Evolutionary conservation across 2,113 vertebrate genomes (phyloP), one percentile per base, ranked within the genome.

Genomic region (Gasterosteus nipponicus): DNA sequence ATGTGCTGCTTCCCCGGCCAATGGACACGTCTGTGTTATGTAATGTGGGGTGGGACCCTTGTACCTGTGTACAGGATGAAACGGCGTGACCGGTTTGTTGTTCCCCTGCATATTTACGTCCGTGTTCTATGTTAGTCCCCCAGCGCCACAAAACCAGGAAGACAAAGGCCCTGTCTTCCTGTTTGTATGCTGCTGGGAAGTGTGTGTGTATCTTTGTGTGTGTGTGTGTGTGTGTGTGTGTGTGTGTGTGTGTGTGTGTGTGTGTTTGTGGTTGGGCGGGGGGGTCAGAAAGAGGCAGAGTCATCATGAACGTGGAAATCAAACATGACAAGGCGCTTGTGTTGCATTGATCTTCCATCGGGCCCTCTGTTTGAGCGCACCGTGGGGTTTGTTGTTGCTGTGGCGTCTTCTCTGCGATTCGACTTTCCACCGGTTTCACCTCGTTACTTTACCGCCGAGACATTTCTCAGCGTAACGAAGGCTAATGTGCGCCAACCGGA

Each of bases 161-260:
- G 77, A 72, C 82, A 75, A 76, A 71, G 70, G 62, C 73, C 38
- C 75, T 76, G 69, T 72, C 80, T 92, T 93, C 87, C 91, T 90
- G 91, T 92, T 93, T 93, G 84, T 87, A 68, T 63, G 66, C 49
- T 59, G 77, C 75, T 44, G 63, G 82, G 80, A 87, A 87, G 70
- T 12, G 41, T 42, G 41, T 42, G 41, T 41, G 15, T 26, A 26
- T 26, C 22, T 26, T 1, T 26, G 22, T 58, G 49, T 1, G 49
- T 3, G 49, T 16, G 44, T 16, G 44, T 16, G 44, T 46, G 47
- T 18, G 46, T 47, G 46, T 7, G 42, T 39, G 38, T 39, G n/a
- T n/a, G n/a, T 42, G 41, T 42, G 41, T 42, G 41, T 41, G 15
- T 8, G 47, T 15, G 46, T 7, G 42, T 44, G 42, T 14, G 42